Evolutionary conservation across 2,113 vertebrate genomes (phyloP), one percentile per base, ranked within the genome.

Genomic region (Spermophilus dauricus): DNA sequence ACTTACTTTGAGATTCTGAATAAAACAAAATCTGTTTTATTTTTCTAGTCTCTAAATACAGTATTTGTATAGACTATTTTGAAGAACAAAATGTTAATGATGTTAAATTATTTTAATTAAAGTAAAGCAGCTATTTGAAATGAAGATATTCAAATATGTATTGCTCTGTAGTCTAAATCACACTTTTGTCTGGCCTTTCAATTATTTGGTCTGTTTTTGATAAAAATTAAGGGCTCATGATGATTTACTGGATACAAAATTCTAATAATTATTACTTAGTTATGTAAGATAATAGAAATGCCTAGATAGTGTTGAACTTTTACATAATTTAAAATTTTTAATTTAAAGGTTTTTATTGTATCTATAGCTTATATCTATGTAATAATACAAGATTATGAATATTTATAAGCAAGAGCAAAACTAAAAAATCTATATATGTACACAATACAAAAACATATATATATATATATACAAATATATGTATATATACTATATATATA

Each of bases 71-170:
- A 89, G 28, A 81, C 32, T 88, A 77, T 97, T 98, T 85, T 97
- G 70, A 97, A 32, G 78, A 96, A 96, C 22, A 86, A 96, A 95
- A 93, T 93, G 80, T 93, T 96, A 97, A 97, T 94, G n/a, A 91
- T 37, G n/a, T 86, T 97, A 91, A 98, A 94, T 97, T 95, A 89
- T 96, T 95, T 98, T 95, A 97, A 96, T 96, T 97, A 81, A 97
- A 89, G 18, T 75, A 89, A 91, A 95, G 51, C 83, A 89, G 42
- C 26, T 96, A 51, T 93, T 39, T 88, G 45, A 97, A 96, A 97
- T 94, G 95, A 98, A 87, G 83, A 86, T 91, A 94, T 85, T 93
- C 81, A 95, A 89, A 85, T 97, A 91, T 56, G 86, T 97, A 93
- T 84, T 92, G 56, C 77, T 97, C 32, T 93, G 16, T 94, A 45